A percentile compares a stretch with the other conserved stretches of the same genome.
Conservation (phyloP, 2,113 vertebrate species). For the Aphyosemion australe region DNA sequence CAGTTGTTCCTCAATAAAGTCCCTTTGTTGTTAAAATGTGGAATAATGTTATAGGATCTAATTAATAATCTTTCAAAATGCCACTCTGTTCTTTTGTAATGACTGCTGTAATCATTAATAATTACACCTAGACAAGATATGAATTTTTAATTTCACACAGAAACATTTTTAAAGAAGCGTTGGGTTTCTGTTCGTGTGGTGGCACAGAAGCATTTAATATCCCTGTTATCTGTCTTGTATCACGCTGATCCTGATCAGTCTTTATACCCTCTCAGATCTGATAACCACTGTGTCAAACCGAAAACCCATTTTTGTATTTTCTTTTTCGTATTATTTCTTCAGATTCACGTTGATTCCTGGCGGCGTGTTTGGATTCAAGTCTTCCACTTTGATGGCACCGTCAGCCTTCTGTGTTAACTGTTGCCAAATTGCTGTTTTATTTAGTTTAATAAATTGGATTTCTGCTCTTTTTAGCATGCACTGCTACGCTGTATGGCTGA, state of each 20-base stretch:
- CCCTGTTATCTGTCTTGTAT: slow-evolving; percentile 36
- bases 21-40: not conserved
- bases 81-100: not conserved
- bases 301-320: slow-evolving; percentile 22
- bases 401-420: slow-evolving; percentile 15
- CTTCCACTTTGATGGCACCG: slow-evolving; percentile 17
- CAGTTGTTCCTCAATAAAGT: not conserved
- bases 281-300: slow-evolving; percentile 56
- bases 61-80: not conserved
- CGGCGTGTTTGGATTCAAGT: slow-evolving; percentile 9
- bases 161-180: slow-evolving; percentile 24
- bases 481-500: slow-evolving; percentile 19
- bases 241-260: slow-evolving; percentile 37
- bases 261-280: slow-evolving; percentile 40
- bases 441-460: slow-evolving; percentile 39
- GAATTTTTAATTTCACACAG: slow-evolving; percentile 17
- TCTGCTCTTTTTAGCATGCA: slow-evolving; percentile 14
- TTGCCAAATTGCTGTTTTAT: slow-evolving; percentile 20
- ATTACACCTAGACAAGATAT: slow-evolving; percentile 8
- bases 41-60: not conserved
- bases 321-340: slow-evolving; percentile 21
- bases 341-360: slow-evolving; percentile 20
- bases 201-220: slow-evolving; percentile 35
- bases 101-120: not conserved
- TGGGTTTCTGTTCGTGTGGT: slow-evolving; percentile 17